phyloP scores from a whole-genome alignment of 2,113 vertebrate species.

The Pedetes capensis region DNA sequence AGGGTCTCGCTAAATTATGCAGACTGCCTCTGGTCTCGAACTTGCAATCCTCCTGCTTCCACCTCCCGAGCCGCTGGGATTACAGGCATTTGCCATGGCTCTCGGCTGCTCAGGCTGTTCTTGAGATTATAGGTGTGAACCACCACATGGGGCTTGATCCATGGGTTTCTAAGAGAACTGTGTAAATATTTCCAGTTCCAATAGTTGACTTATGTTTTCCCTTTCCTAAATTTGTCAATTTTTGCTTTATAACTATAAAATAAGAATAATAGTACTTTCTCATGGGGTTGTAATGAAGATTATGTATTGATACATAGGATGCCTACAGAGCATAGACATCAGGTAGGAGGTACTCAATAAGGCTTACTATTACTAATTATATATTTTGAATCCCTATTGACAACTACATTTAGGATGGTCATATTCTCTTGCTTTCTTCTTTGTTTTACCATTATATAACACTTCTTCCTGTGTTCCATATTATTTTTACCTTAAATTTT shows the following conservation, averaged over 20 bases:
- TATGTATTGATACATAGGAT: neutral
- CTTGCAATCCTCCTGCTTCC: neutral
- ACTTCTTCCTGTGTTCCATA: neutral
- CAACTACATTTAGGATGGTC: neutral
- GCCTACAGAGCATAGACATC: neutral
- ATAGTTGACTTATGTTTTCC: neutral
- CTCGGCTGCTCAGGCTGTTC: too few species aligned
- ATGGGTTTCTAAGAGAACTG: neutral
- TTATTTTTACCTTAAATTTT: neutral
- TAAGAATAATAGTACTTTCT: neutral
- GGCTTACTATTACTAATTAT: neutral
- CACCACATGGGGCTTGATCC: neutral
- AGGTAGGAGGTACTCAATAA: neutral
- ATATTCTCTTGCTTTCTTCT: slow-evolving; percentile 30
- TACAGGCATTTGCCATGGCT: too few species aligned
- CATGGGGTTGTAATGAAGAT: neutral
- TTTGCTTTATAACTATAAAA: neutral
- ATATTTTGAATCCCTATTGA: neutral
- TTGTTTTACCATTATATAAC: neutral
- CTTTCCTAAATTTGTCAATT: neutral
- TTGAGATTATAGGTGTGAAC: too few species aligned
- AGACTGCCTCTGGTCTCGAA: neutral
- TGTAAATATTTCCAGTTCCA: neutral
- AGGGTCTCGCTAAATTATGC: neutral
- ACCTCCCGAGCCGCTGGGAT: too few species aligned